phyloP scores from a whole-genome alignment of 2,888 invertebrate genomes.

The Zygothrica quintamaculata region DNA sequence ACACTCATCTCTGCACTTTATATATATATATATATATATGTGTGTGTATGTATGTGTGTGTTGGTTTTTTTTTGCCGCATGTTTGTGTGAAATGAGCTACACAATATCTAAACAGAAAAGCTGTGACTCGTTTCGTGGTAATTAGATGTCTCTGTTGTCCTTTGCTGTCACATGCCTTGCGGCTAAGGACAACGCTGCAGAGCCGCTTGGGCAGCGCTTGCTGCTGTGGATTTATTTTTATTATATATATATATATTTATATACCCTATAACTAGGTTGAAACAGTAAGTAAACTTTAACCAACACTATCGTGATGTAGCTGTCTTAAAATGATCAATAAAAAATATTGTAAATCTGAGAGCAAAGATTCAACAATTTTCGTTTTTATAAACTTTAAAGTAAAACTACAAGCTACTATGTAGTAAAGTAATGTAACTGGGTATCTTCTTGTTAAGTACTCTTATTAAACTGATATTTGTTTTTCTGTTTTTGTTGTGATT shows the following conservation, averaged over 20 bases:
- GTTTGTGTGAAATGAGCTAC: constrained; percentile 48
- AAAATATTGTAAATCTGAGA: too few relatives aligned
- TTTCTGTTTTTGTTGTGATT: neutral
- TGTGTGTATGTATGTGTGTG: constrained; percentile 7
- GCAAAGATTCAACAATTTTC: too few relatives aligned
- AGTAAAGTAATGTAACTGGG: too few relatives aligned
- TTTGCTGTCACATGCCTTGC: constrained; percentile 37
- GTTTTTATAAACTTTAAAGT: too few relatives aligned
- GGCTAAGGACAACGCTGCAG: constrained; percentile 38
- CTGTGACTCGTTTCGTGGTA: constrained; percentile 44
- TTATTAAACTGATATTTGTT: neutral
- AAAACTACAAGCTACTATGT: too few relatives aligned
- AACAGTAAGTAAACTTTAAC: too few relatives aligned
- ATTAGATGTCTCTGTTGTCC: constrained; percentile 60
- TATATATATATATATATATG: too few relatives aligned
- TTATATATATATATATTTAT: neutral
- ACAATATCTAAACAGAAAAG: constrained; percentile 56
- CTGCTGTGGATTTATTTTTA: constrained; percentile 11
- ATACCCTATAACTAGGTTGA: constrained; percentile 2
- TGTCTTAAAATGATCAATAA: too few relatives aligned
- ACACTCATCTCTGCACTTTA: constrained; percentile 41
- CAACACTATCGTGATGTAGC: too few relatives aligned
- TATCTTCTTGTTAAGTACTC: neutral
- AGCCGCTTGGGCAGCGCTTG: constrained; percentile 17
- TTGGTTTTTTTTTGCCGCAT: constrained; percentile 14